These are phyloP conservation scores for Caenorhabditis sp. DNA, from an alignment of 2,888 invertebrate genomes.

Conservation along the genomic window DNA sequence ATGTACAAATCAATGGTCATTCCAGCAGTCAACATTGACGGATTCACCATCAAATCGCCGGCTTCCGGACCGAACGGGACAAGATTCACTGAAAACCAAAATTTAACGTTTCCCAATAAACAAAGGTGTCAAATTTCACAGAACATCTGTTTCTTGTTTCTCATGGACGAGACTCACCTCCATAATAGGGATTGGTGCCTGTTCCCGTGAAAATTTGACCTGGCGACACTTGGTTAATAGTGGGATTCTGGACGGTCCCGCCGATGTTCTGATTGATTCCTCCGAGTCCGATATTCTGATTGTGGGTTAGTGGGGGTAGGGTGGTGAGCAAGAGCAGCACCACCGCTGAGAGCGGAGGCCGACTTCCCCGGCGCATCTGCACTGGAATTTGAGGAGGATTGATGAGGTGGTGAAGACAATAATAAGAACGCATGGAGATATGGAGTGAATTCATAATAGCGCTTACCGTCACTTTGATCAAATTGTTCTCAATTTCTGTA, in stretches of 20 bases:
- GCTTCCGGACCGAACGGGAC: conserved; percentile 82
- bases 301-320: conserved; percentile 33
- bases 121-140: conserved; percentile 40
- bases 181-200: conserved; percentile 79
- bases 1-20: conserved; percentile 82
- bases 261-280: conserved; percentile 66
- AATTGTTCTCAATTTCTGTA: too few relatives aligned
- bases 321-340: conserved; percentile 50
- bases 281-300: conserved; percentile 33
- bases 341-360: conserved; percentile 55
- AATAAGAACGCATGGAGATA: too few relatives aligned
- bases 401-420: neutral
- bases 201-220: conserved; percentile 78
- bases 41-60: conserved; percentile 81
- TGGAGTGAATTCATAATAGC: too few relatives aligned
- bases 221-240: conserved; percentile 67
- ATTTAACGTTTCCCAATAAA: conserved; percentile 22
- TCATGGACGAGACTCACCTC: conserved; percentile 69
- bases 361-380: conserved; percentile 46
- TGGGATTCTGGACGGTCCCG: conserved; percentile 54
- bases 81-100: conserved; percentile 76
- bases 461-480: too few relatives aligned
- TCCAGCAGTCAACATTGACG: conserved; percentile 81
- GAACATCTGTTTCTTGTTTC: conserved; percentile 19
- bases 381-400: conserved; percentile 10